These are phyloP conservation scores for Alauda arvensis DNA, from an alignment of 2,797 vertebrate genomes.

Conservation along the genomic window DNA sequence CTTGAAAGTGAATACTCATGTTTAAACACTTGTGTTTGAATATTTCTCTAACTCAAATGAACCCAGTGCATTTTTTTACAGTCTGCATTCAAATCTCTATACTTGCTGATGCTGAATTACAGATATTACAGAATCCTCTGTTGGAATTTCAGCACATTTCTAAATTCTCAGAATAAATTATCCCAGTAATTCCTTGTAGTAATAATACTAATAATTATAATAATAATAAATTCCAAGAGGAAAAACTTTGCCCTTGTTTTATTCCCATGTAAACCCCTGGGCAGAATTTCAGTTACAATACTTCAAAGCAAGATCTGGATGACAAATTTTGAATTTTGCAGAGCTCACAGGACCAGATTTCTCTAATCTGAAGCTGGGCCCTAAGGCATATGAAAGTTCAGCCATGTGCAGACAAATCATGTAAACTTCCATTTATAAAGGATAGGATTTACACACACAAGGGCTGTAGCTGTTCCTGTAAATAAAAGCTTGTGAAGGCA, in stretches of 20 bases:
- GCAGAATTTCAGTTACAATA: neutral
- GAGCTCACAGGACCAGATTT: neutral
- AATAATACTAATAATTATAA: neutral
- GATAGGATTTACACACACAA: neutral
- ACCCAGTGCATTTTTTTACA: neutral
- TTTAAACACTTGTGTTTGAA: neutral
- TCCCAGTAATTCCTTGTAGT: neutral
- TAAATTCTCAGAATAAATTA: neutral
- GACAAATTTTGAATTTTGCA: neutral
- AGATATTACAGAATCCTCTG: neutral
- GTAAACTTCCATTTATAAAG: neutral
- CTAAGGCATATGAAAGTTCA: neutral
- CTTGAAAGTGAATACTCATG: neutral
- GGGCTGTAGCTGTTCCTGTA: neutral
- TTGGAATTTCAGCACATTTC: neutral
- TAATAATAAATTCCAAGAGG: neutral
- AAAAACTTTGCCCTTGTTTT: neutral
- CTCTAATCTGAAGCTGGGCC: neutral
- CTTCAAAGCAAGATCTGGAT: neutral
- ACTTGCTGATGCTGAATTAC: neutral
- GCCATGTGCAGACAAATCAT: neutral
- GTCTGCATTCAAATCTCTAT: neutral
- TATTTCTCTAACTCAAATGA: neutral
- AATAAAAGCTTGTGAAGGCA: neutral
- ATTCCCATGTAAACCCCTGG: neutral